These are phyloP conservation scores for Centropus bengalensis DNA, from an alignment of 2,113 vertebrate species.

Conservation along the genomic window DNA sequence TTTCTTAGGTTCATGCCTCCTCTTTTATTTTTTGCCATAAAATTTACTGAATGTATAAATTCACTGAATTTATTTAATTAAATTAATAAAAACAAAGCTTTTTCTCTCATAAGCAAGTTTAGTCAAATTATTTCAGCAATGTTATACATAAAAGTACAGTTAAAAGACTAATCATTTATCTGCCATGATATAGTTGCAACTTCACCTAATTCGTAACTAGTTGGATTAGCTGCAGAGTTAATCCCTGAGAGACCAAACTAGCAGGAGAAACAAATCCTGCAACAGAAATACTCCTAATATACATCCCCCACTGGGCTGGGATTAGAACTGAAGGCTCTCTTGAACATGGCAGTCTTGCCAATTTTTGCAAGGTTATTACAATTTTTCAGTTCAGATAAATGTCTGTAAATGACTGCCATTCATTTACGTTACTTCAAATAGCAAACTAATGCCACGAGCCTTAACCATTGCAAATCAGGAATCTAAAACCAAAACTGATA, in stretches of 20 bases:
- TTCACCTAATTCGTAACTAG: neutral
- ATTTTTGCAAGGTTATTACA: constrained; percentile 36
- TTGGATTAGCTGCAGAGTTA: constrained; percentile 6
- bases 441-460: neutral
- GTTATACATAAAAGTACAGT: neutral
- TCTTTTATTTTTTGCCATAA: neutral
- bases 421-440: neutral
- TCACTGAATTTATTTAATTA: too few relatives aligned
- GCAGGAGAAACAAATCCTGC: neutral
- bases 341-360: neutral
- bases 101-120: neutral
- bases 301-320: neutral
- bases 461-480: constrained; percentile 39
- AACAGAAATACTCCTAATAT: neutral
- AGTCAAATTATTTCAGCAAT: neutral
- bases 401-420: neutral
- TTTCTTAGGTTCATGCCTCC: neutral
- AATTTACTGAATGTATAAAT: neutral
- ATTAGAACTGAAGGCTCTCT: constrained; percentile 8
- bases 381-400: constrained; percentile 32
- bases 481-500: constrained; percentile 26
- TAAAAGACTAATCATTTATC: neutral
- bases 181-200: neutral
- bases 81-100: too few relatives aligned
- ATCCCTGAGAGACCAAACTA: neutral